Evolutionary conservation across 2,797 vertebrate species (phyloP).

Genomic region (Brachyalestes nurse): DNA sequence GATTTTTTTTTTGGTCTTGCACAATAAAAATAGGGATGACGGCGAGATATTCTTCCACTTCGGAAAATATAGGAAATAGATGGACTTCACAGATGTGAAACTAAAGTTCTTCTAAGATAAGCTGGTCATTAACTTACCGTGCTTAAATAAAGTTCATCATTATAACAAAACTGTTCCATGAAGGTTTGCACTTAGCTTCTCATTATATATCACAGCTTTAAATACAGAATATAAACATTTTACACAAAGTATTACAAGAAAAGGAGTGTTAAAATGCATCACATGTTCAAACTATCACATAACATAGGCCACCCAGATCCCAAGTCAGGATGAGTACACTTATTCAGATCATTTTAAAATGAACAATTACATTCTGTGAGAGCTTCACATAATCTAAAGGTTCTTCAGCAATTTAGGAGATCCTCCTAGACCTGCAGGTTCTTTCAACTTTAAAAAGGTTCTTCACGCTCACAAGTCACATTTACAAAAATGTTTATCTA

Average conservation of each 20-base stretch:
- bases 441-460: no score
- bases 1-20: slow-evolving; percentile 13
- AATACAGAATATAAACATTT: slow-evolving; percentile 9
- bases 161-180: neutral
- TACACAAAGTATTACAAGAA: slow-evolving; percentile 1
- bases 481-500: no score
- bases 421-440: no score
- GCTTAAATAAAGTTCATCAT: neutral
- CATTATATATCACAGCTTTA: neutral
- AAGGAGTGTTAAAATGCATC: neutral
- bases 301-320: neutral
- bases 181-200: neutral
- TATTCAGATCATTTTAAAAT: slow-evolving; percentile 17
- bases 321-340: slow-evolving; percentile 13
- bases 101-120: slow-evolving; percentile 40
- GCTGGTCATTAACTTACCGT: slow-evolving; percentile 4
- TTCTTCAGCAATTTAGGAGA: no score
- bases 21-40: slow-evolving; percentile 20
- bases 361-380: neutral
- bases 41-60: slow-evolving; percentile 48
- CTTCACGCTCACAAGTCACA: no score
- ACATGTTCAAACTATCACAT: slow-evolving; percentile 1
- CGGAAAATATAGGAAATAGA: slow-evolving; percentile 34
- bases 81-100: slow-evolving; percentile 45
- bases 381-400: no score